These are phyloP conservation scores for Melanchra persicariae DNA, from an alignment of 2,888 invertebrate genomes.

Conservation along the genomic window DNA sequence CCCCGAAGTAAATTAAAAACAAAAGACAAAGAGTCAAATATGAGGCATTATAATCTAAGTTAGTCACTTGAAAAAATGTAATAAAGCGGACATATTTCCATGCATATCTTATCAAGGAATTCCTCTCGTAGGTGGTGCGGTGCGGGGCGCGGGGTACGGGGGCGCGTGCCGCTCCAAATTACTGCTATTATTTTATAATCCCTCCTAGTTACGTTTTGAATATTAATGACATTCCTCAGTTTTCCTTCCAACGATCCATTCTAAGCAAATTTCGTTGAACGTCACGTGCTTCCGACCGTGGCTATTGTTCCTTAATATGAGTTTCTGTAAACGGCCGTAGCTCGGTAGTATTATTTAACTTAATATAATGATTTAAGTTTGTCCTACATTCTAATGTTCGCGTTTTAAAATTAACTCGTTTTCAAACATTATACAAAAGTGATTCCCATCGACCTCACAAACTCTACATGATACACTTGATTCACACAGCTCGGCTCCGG, in stretches of 20 bases:
- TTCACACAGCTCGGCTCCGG: conserved; percentile 62
- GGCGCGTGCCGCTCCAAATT: conserved; percentile 87
- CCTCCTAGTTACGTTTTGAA: conserved; percentile 90
- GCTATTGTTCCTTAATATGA: conserved; percentile 39
- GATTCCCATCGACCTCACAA: conserved; percentile 42
- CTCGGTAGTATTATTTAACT: conserved; percentile 14
- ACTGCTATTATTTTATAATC: conserved; percentile 91
- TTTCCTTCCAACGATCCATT: conserved; percentile 83
- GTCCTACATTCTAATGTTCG: neutral
- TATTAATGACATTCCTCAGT: conserved; percentile 90
- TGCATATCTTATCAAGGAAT: conserved; percentile 89
- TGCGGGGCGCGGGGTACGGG: conserved; percentile 66
- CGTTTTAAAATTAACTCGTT: conserved; percentile 2
- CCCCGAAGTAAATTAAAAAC: conserved; percentile 26
- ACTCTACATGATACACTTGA: conserved; percentile 55
- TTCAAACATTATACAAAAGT: conserved; percentile 20
- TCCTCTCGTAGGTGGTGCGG: conserved; percentile 77
- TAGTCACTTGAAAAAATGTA: conserved; percentile 86
- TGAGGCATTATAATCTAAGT: conserved; percentile 72
- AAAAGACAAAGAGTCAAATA: conserved; percentile 69
- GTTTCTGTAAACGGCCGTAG: conserved; percentile 21
- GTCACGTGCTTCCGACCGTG: conserved; percentile 76
- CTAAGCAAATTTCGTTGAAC: conserved; percentile 83
- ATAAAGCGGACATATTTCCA: conserved; percentile 88
- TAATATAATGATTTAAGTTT: conserved; percentile 5